A percentile compares a stretch with the other conserved stretches of the same genome.
Evolutionary conservation across 1,140 invertebrate genomes (phyloP).

Genomic region (Metopolophium dirhodum): DNA sequence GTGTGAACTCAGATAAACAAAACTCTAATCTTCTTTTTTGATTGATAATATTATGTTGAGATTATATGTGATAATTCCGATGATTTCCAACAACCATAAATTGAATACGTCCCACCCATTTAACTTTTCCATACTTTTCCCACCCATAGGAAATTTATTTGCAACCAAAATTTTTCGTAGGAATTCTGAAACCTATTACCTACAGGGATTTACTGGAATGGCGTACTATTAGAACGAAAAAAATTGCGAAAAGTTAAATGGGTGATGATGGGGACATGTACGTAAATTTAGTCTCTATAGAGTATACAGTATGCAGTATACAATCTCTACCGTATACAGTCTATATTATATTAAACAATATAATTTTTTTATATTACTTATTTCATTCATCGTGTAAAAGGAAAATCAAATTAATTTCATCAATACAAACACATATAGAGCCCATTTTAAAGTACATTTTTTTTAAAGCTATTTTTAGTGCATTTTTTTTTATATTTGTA

Average conservation of each 20-base stretch:
- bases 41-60: not conserved
- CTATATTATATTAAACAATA: not conserved
- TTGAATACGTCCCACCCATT: too few species aligned
- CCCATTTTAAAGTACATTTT: not conserved
- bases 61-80: not conserved
- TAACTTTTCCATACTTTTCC: too few species aligned
- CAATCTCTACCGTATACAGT: too few species aligned
- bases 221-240: too few species aligned
- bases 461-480: not conserved
- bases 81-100: not conserved
- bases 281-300: too few species aligned
- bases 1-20: not conserved
- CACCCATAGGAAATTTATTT: too few species aligned
- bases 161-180: too few species aligned
- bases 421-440: not conserved
- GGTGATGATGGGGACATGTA: too few species aligned
- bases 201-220: too few species aligned
- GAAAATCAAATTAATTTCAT: not conserved
- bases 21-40: not conserved
- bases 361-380: not conserved
- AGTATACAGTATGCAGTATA: too few species aligned
- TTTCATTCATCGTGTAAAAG: not conserved
- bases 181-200: too few species aligned
- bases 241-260: too few species aligned
- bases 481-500: not conserved